Percentiles rank a stretch among this genome's conserved stretches.
Conservation (phyloP, 1,140 invertebrate species). For the Telenomus remus region DNA sequence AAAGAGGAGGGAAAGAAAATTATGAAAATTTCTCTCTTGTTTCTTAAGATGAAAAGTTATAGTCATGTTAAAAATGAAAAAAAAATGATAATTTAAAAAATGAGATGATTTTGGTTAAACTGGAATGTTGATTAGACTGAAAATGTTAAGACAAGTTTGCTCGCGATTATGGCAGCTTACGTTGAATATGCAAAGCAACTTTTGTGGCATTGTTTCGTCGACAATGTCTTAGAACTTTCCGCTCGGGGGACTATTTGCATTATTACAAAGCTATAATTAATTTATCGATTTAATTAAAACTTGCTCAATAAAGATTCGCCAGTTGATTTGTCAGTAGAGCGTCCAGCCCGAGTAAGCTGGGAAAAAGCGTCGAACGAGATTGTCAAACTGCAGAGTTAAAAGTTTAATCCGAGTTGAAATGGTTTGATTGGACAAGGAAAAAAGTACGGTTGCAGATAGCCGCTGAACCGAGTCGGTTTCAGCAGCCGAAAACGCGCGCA, state of each 20-base stretch:
- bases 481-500: slow-evolving; percentile 34
- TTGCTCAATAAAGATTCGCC: slow-evolving; percentile 1
- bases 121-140: no score
- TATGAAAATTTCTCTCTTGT: no score
- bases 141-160: not conserved
- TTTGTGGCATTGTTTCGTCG: slow-evolving; percentile 23
- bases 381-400: slow-evolving; percentile 28
- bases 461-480: slow-evolving; percentile 41
- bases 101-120: no score
- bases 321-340: no score
- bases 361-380: not conserved
- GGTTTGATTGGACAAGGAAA: slow-evolving; percentile 26
- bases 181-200: slow-evolving; percentile 13
- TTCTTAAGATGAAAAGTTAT: no score
- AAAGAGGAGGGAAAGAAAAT: no score
- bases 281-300: slow-evolving; percentile 46
- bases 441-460: no score
- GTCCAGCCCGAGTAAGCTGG: no score
- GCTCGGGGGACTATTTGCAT: not conserved
- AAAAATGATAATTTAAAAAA: no score
- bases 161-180: slow-evolving; percentile 15
- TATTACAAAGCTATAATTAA: slow-evolving; percentile 29
- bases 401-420: slow-evolving; percentile 40
- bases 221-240: slow-evolving; percentile 21
- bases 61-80: no score